A percentile compares a stretch with the other conserved stretches of the same genome.
Evolutionary conservation across 1,140 invertebrate species (phyloP).

Genomic region (Homarus americanus): DNA sequence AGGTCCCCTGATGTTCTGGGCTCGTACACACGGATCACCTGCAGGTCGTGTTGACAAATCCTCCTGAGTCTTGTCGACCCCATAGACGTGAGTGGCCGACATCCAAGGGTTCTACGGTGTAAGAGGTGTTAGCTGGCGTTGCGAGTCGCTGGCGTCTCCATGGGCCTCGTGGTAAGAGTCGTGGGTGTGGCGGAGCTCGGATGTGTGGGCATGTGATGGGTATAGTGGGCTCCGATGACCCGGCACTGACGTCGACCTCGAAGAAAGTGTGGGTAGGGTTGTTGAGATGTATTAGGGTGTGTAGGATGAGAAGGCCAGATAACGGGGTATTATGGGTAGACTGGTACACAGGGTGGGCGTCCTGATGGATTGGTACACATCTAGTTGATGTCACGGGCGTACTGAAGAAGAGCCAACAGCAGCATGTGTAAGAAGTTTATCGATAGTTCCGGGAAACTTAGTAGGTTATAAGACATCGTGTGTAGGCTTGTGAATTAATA

Average conservation of each 20-base stretch:
- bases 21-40: neutral
- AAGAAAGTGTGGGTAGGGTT: neutral
- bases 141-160: neutral
- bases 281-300: neutral
- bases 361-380: conserved; percentile 16
- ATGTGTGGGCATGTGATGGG: neutral
- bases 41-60: neutral
- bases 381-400: conserved; percentile 26
- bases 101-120: neutral
- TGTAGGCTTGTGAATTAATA: neutral
- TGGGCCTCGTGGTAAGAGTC: neutral
- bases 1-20: neutral
- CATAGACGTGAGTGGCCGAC: neutral
- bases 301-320: neutral
- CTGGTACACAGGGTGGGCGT: conserved; percentile 16
- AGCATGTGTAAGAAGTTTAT: neutral
- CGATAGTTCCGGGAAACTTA: neutral
- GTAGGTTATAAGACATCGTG: conserved; percentile 25
- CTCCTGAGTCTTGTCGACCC: neutral
- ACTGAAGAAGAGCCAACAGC: neutral
- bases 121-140: neutral
- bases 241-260: neutral
- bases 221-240: neutral
- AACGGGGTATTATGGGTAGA: neutral
- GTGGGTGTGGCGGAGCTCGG: neutral